Conservation (phyloP, 2,797 vertebrate genomes). For the Rhinophrynus dorsalis region DNA sequence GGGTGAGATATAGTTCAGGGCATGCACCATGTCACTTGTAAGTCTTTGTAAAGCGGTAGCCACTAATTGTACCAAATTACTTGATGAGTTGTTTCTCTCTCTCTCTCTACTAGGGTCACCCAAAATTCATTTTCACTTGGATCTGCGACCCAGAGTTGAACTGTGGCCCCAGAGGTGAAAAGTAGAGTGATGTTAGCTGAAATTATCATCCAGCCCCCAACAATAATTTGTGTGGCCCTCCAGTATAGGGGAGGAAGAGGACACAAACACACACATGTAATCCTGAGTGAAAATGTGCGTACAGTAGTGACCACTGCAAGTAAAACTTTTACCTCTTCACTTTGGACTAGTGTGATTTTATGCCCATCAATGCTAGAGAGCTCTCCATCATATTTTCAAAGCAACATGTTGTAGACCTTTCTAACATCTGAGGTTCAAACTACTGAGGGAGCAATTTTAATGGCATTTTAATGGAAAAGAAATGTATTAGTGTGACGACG, state of each 20-base stretch:
- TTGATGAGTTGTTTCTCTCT: constrained; percentile 18
- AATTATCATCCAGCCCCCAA: constrained; percentile 18
- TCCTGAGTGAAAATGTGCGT: neutral
- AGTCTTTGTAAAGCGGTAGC: constrained; percentile 16
- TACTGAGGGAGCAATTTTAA: too few relatives aligned
- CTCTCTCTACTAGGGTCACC: constrained; percentile 12
- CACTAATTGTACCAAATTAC: constrained; percentile 37
- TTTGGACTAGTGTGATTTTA: too few relatives aligned
- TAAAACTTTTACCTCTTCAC: too few relatives aligned
- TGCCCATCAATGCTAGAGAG: too few relatives aligned
- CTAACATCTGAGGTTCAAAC: too few relatives aligned
- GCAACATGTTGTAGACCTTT: too few relatives aligned
- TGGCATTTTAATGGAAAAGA: too few relatives aligned
- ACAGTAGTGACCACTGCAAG: neutral
- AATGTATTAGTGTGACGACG: too few relatives aligned
- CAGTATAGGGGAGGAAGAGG: neutral
- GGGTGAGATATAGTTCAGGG: constrained; percentile 41
- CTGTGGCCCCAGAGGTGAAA: constrained; percentile 17
- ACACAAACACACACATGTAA: neutral
- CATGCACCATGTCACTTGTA: constrained; percentile 33
- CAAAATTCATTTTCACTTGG: constrained; percentile 7
- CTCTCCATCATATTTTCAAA: too few relatives aligned
- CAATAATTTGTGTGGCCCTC: constrained; percentile 1
- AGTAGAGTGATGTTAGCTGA: constrained; percentile 5
- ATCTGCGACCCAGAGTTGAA: constrained; percentile 29